These are phyloP conservation scores for Chaetophractus vellerosus DNA, from an alignment of 2,797 vertebrate species.

Conservation along the genomic window DNA sequence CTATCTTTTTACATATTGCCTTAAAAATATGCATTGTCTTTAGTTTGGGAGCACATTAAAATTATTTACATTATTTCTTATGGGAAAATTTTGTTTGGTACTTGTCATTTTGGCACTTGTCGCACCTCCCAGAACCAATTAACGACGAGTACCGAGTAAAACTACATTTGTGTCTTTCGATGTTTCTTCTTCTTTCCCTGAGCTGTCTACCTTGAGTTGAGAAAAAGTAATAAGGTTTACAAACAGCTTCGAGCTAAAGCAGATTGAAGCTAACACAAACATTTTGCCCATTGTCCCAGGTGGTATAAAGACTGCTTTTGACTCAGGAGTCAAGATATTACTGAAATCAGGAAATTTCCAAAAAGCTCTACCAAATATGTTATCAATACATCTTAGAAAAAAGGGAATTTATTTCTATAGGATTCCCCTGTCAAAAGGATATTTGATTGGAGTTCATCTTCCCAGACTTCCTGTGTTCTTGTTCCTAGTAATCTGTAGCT, in stretches of 20 bases:
- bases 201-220: background rate
- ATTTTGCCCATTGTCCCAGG: background rate
- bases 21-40: too few relatives aligned
- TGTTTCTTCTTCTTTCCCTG: constrained; percentile 13
- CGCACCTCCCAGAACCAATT: too few relatives aligned
- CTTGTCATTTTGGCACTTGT: too few relatives aligned
- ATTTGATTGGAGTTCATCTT: background rate
- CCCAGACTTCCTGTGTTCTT: background rate
- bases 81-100: too few relatives aligned
- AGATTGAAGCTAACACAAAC: background rate
- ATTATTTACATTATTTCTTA: too few relatives aligned
- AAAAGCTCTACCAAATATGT: background rate
- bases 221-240: background rate
- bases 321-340: background rate
- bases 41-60: too few relatives aligned
- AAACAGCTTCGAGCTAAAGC: background rate
- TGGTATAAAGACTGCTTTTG: background rate
- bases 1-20: too few relatives aligned
- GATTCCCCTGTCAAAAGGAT: background rate
- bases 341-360: background rate
- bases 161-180: background rate
- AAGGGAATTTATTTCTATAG: background rate
- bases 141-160: too few relatives aligned
- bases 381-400: background rate
- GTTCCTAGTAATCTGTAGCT: background rate